Conservation (phyloP, 1,140 invertebrate species). For the Drosophila jambulina region DNA sequence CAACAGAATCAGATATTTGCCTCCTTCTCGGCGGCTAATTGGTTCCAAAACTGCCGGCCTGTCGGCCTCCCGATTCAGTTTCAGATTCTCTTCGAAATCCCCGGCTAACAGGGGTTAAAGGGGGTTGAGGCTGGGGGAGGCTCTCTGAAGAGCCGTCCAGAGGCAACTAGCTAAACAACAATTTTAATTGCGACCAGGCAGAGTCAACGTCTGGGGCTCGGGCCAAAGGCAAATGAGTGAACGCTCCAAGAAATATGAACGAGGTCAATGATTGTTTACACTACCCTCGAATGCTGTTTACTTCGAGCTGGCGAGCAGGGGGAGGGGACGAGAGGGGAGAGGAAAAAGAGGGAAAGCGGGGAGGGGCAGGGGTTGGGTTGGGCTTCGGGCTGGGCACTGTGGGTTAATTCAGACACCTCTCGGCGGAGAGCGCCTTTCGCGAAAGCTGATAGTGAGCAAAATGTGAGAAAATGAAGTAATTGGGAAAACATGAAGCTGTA, state of each 20-base stretch:
- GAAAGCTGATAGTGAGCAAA: conserved; percentile 5
- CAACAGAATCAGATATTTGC: conserved; percentile 46
- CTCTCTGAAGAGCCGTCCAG: conserved; percentile 21
- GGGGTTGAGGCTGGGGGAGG: not conserved
- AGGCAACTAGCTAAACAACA: conserved; percentile 60
- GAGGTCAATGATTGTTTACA: conserved; percentile 85
- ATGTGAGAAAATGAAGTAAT: conserved; percentile 25
- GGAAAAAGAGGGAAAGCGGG: not conserved
- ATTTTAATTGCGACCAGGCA: conserved; percentile 73
- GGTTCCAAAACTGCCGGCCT: conserved; percentile 54
- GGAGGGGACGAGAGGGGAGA: not conserved
- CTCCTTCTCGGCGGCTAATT: conserved; percentile 54
- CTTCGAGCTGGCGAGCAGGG: conserved; percentile 28
- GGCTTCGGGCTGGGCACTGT: not conserved
- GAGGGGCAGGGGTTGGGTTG: not conserved
- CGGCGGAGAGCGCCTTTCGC: conserved; percentile 8
- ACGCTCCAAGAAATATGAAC: conserved; percentile 75
- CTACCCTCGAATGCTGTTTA: conserved; percentile 82
- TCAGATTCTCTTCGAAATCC: conserved; percentile 12
- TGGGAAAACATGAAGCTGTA: conserved; percentile 10
- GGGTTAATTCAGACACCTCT: conserved; percentile 30
- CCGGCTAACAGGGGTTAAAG: not conserved
- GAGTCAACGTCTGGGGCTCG: conserved; percentile 52
- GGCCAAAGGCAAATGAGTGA: conserved; percentile 76
- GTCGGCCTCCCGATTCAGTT: conserved; percentile 28